Conservation (phyloP, 2,888 invertebrate genomes). For the Halictus ligatus region DNA sequence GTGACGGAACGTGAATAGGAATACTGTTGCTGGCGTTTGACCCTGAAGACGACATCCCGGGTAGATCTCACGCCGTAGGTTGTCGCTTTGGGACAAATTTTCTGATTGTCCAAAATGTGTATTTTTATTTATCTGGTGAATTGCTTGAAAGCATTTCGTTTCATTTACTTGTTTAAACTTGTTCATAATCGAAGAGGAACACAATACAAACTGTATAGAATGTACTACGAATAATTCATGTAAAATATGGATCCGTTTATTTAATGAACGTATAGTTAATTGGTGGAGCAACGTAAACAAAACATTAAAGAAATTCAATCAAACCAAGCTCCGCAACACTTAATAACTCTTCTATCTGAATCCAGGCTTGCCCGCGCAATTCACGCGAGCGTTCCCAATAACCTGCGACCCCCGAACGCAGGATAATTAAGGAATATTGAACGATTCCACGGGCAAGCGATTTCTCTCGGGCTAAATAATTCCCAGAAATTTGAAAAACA, state of each 20-base stretch:
- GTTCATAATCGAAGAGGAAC: not conserved
- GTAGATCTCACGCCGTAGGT: not conserved
- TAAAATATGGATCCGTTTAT: not conserved
- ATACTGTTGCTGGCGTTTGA: not conserved
- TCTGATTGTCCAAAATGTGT: too few species aligned
- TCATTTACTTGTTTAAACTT: not conserved
- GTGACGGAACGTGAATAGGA: not conserved
- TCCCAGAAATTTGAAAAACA: conserved; percentile 6
- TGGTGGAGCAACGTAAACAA: not conserved
- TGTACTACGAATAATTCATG: not conserved
- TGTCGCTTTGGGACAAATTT: not conserved
- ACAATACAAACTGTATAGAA: not conserved
- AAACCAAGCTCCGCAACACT: not conserved
- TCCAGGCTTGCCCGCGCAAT: not conserved
- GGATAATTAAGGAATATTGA: conserved; percentile 1
- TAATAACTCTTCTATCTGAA: not conserved
- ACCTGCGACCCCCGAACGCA: not conserved
- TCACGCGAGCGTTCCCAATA: conserved; percentile 4
- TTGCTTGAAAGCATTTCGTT: not conserved
- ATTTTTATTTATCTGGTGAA: too few species aligned
- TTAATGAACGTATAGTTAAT: not conserved
- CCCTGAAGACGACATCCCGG: not conserved
- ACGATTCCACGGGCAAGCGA: conserved; percentile 1
- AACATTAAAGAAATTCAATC: conserved; percentile 5
- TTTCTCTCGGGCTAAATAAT: conserved; percentile 7